Evolutionary conservation across 1,140 invertebrate genomes (phyloP).

Genomic region (Caerostris darwini): DNA sequence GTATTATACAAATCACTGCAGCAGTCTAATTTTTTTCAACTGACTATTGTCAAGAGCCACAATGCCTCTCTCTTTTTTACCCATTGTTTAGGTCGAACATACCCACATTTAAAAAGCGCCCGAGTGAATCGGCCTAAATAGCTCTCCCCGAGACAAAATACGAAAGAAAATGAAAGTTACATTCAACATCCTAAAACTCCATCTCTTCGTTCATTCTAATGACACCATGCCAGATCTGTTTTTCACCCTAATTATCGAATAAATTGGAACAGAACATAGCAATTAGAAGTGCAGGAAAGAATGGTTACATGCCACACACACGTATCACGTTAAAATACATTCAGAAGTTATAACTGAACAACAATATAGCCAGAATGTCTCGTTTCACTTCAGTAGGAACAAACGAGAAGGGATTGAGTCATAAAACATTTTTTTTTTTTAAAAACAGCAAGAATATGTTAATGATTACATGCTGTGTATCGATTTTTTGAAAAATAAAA

Average conservation of each 20-base stretch:
- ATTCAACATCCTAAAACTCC: neutral
- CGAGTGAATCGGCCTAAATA: constrained; percentile 19
- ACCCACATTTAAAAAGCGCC: neutral
- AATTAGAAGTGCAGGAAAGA: neutral
- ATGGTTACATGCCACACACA: neutral
- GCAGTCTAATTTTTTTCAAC: neutral
- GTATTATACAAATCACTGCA: neutral
- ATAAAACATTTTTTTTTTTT: neutral
- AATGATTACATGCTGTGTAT: neutral
- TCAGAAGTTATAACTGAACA: neutral
- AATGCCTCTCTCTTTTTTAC: neutral
- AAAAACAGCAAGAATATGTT: neutral
- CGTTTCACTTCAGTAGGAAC: neutral
- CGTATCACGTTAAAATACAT: neutral
- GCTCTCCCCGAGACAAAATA: neutral
- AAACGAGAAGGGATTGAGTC: neutral
- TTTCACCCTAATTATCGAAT: neutral
- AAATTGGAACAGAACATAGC: constrained; percentile 9
- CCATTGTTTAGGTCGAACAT: neutral
- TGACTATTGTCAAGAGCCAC: neutral
- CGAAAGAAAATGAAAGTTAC: neutral
- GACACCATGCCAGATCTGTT: neutral
- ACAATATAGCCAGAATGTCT: neutral
- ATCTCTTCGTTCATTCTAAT: neutral
- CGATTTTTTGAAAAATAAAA: too few species aligned